Base-by-base conservation (phyloP, 2,113 vertebrate species). In the Rhynchopsitta pachyrhyncha region DNA sequence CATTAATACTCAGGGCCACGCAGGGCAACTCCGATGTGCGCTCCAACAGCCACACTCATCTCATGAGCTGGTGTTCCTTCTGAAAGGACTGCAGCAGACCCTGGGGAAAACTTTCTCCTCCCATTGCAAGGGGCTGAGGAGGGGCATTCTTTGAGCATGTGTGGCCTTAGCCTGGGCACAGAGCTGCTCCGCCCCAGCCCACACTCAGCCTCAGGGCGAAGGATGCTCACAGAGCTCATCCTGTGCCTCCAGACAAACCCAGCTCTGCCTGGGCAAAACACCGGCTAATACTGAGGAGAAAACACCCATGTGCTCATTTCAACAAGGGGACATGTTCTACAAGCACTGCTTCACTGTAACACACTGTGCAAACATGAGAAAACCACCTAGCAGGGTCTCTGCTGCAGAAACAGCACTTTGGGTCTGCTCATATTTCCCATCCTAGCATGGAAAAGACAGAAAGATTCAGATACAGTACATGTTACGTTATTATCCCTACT, bases 1-100 rank as follows among this genome's bases (percentile, higher is more conserved):
- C 78, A 13, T 8, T 10, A 57, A 60, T 18, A 25, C 2, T 0
- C 41, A 64, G 47, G 35, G 14, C 6, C 15, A 7, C 0, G 1
- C 33, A 2, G 24, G 73, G 35, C 27, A 68, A 29, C 71, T 60
- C 16, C 3, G 35, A 47, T 10, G 50, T 20, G 73, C 20, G 4
- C 52, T 81, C 50, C 57, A 49, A 33, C 20, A 57, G 64, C 23
- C 42, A 47, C 6, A 4, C 42, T 74, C 86, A 33, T 22, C 41
- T 29, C 52, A 27, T 8, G 49, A 80, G 53, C 35, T 5, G 5
- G 28, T 52, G 44, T 20, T 29, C 52, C 31, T 57, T n/a, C 68
- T 67, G 50, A 77, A 93, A 37, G 16, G 73, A 74, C 70, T 4
- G 11, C 52, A 78, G 53, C 50, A 81, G 50, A 35, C 42, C 42